A percentile compares a stretch with the other conserved stretches of the same genome.
Evolutionary conservation across 2,888 invertebrate species (phyloP).

Genomic region (Phortica magna): DNA sequence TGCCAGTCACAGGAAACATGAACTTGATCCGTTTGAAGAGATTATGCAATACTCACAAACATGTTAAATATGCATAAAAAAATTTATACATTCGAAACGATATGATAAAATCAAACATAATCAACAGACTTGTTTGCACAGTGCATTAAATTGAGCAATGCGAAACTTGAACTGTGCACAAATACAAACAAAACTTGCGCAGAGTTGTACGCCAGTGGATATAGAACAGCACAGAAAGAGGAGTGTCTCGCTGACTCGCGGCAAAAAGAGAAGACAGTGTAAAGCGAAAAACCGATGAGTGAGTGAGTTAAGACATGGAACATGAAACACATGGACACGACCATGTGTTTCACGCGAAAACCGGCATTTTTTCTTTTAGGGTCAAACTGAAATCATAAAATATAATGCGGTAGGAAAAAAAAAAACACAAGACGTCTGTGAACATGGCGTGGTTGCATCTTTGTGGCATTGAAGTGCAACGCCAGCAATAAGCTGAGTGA

Average conservation of each 20-base stretch:
- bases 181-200: no score
- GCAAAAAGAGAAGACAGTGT: neutral
- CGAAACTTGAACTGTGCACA: no score
- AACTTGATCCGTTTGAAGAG: no score
- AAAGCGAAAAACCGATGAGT: neutral
- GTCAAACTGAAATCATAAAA: conserved; percentile 13
- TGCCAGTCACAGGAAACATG: no score
- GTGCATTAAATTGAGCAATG: no score
- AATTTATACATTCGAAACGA: no score
- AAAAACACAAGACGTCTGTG: neutral
- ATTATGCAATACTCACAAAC: no score
- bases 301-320: neutral
- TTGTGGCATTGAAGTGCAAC: neutral
- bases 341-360: conserved; percentile 13
- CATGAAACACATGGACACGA: neutral
- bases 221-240: no score
- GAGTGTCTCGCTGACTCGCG: neutral
- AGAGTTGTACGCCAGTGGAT: no score
- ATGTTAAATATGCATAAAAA: no score
- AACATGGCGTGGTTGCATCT: neutral
- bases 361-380: conserved; percentile 12
- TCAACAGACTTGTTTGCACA: no score
- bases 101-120: no score
- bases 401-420: neutral
- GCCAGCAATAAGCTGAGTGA: neutral